These are phyloP conservation scores for Astreopora myriophthalma DNA, from an alignment of 64 coral and sea anemone species.

Conservation along the genomic window DNA sequence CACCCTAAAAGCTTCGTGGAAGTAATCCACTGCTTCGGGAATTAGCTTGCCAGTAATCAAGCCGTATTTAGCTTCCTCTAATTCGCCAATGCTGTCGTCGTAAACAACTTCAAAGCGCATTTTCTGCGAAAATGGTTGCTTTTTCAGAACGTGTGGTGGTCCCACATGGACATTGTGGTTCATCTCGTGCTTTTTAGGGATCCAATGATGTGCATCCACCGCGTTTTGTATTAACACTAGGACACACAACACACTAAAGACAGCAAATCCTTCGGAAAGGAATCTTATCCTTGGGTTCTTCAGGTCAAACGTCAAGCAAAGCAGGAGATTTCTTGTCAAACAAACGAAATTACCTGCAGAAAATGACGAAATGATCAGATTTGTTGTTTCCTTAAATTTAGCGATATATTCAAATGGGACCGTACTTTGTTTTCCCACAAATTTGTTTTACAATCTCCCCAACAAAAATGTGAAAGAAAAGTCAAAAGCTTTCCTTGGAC, in stretches of 20 bases:
- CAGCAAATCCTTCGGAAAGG: neutral
- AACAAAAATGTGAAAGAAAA: too few species aligned
- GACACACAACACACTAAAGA: slow-evolving; percentile 24
- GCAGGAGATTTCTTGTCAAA: neutral
- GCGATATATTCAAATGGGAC: neutral
- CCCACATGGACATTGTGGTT: slow-evolving; percentile 83
- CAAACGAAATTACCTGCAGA: neutral
- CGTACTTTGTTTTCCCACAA: neutral
- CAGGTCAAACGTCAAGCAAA: neutral
- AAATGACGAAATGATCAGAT: neutral
- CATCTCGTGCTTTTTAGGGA: slow-evolving; percentile 87
- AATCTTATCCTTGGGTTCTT: neutral
- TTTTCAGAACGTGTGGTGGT: slow-evolving; percentile 53
- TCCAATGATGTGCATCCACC: slow-evolving; percentile 79
- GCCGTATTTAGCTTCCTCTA: slow-evolving; percentile 35
- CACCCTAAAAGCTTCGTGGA: slow-evolving; percentile 81
- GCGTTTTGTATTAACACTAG: slow-evolving; percentile 12
- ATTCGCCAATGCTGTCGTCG: slow-evolving; percentile 73
- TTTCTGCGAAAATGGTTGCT: slow-evolving; percentile 74
- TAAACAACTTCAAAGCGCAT: slow-evolving; percentile 94
- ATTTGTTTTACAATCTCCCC: too few species aligned
- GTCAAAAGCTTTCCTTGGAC: too few species aligned
- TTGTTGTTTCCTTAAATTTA: neutral
- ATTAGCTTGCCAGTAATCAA: slow-evolving; percentile 89
- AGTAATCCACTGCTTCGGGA: slow-evolving; percentile 89